Percentiles rank a stretch among this genome's conserved stretches.
Conservation (phyloP, 2,888 invertebrate species). For the Hermaeophaga mercurialis region DNA sequence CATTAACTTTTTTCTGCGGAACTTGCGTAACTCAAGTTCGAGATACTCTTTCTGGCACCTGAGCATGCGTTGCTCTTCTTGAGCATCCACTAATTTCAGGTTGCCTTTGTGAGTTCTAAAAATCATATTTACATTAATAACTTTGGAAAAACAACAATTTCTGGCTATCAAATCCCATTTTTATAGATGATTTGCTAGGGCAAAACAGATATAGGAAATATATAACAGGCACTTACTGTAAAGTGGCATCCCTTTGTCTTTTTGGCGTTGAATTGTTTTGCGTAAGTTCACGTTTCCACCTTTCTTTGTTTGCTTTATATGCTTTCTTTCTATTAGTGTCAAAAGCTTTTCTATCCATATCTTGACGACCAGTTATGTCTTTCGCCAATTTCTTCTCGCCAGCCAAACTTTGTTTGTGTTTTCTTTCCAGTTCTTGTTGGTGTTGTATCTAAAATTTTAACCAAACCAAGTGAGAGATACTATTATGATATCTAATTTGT, state of each 20-base stretch:
- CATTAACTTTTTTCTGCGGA: constrained; percentile 87
- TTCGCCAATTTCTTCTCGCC: constrained; percentile 93
- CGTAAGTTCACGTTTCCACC: constrained; percentile 92
- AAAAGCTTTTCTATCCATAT: constrained; percentile 89
- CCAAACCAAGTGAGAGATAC: too few relatives aligned
- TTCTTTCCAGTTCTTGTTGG: constrained; percentile 77
- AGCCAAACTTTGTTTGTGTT: constrained; percentile 83
- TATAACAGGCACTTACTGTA: constrained; percentile 79
- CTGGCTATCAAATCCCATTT: too few relatives aligned
- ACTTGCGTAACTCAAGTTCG: constrained; percentile 90
- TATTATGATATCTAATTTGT: too few relatives aligned
- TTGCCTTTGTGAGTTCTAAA: constrained; percentile 85
- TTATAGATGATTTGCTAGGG: too few relatives aligned
- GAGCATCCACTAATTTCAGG: constrained; percentile 87
- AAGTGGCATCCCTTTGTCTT: constrained; percentile 85
- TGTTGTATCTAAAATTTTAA: constrained; percentile 67
- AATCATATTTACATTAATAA: too few relatives aligned
- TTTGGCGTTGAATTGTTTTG: constrained; percentile 92
- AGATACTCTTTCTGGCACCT: constrained; percentile 89
- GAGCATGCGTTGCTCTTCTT: constrained; percentile 86
- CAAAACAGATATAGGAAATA: too few relatives aligned
- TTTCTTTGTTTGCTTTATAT: constrained; percentile 94
- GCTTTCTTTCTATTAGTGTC: constrained; percentile 94
- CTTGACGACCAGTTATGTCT: constrained; percentile 87
- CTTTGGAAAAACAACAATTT: too few relatives aligned